Percentiles rank a stretch among this genome's conserved stretches.
phyloP scores from a whole-genome alignment of 2,797 vertebrate species.

The Gastrophryne carolinensis region DNA sequence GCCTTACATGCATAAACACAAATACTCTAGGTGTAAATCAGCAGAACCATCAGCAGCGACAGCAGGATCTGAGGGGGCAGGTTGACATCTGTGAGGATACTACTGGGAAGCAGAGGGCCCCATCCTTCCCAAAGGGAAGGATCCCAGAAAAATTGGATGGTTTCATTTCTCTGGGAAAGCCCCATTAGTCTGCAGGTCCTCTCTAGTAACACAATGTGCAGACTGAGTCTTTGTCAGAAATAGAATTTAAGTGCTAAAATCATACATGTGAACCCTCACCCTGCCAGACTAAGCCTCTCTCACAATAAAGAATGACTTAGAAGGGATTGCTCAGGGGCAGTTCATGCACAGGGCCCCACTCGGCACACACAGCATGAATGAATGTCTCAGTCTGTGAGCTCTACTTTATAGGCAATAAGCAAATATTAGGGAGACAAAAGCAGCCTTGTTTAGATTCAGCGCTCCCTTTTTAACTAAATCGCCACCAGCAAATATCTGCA shows the following conservation, averaged over 20 bases:
- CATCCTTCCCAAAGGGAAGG: background rate
- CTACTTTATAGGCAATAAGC: conserved; percentile 11
- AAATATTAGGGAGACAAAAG: conserved; percentile 36
- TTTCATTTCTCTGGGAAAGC: background rate
- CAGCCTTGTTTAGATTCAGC: conserved; percentile 14
- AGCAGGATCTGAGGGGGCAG: too few relatives aligned
- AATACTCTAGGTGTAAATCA: too few relatives aligned
- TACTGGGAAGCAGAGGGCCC: background rate
- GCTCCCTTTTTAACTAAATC: background rate
- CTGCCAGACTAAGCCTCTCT: background rate
- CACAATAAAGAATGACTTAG: background rate
- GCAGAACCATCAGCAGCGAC: too few relatives aligned
- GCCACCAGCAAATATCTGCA: background rate
- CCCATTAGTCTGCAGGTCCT: background rate
- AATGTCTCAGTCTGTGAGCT: background rate
- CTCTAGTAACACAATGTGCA: background rate
- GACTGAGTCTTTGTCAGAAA: background rate
- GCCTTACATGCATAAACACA: too few relatives aligned
- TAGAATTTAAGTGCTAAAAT: background rate
- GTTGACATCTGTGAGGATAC: too few relatives aligned
- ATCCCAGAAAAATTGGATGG: background rate
- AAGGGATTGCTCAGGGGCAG: background rate
- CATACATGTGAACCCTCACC: background rate
- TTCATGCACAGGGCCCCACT: background rate
- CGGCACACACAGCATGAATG: background rate